Conservation (phyloP, 1,140 invertebrate genomes). For the Sycophila sp. region DNA sequence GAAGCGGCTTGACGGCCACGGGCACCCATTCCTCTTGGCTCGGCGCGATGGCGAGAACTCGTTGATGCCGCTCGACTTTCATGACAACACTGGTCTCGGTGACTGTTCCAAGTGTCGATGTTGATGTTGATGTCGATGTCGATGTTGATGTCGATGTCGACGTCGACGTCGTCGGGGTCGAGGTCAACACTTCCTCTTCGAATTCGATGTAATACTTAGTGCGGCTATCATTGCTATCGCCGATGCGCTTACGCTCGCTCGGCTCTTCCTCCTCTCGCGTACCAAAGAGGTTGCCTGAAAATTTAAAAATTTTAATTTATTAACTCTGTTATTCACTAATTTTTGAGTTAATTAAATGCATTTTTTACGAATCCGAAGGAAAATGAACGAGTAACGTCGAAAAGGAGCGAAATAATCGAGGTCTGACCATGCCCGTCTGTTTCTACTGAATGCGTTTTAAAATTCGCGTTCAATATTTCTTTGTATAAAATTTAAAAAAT, state of each 20-base stretch:
- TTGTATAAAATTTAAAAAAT: too few relatives aligned
- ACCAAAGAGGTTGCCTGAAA: conserved; percentile 17
- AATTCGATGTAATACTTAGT: conserved; percentile 32
- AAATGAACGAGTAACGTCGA: too few relatives aligned
- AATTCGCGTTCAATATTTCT: too few relatives aligned
- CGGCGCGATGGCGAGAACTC: neutral
- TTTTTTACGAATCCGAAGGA: too few relatives aligned
- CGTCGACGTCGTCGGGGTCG: neutral
- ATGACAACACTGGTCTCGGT: neutral
- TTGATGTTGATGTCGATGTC: neutral
- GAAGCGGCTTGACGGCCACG: conserved; percentile 4
- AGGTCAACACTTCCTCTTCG: conserved; percentile 1
- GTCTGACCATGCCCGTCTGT: too few relatives aligned
- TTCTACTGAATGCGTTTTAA: too few relatives aligned
- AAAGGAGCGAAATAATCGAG: too few relatives aligned
- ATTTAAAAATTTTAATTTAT: too few relatives aligned
- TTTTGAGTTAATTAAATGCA: too few relatives aligned
- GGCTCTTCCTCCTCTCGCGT: neutral
- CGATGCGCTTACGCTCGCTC: neutral
- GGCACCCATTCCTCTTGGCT: conserved; percentile 49
- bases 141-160: neutral
- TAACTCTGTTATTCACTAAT: too few relatives aligned
- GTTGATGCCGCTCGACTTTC: neutral
- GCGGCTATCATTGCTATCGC: conserved; percentile 16
- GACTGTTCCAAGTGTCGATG: neutral